phyloP scores from a whole-genome alignment of 2,113 vertebrate genomes.

The Ailurus styani region DNA sequence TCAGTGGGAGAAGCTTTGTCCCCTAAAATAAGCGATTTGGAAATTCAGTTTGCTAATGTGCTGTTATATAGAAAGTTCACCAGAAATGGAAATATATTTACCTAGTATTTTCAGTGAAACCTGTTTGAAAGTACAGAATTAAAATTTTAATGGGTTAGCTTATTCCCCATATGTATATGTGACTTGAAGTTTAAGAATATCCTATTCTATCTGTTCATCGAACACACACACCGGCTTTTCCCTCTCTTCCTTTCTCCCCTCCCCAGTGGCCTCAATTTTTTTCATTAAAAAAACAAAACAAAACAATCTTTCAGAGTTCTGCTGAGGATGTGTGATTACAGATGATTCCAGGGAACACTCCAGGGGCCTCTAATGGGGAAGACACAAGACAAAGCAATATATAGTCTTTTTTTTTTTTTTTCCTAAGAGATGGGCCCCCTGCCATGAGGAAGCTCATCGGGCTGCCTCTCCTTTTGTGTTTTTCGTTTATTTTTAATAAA shows the following conservation, averaged over 20 bases:
- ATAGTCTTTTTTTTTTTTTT: background rate
- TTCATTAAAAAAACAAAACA: constrained; percentile 50
- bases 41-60: background rate
- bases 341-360: constrained; percentile 51
- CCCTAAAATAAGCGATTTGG: background rate
- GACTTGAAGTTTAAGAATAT: background rate
- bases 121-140: background rate
- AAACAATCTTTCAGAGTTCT: constrained; percentile 45
- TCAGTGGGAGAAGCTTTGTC: background rate
- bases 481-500: constrained; percentile 75
- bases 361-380: constrained; percentile 6
- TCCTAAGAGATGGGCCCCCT: constrained; percentile 37
- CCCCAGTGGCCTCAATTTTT: background rate
- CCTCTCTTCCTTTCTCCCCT: background rate
- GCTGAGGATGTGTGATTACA: constrained; percentile 61
- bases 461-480: constrained; percentile 4
- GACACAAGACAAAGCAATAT: constrained; percentile 53
- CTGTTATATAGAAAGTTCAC: background rate
- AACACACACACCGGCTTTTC: background rate
- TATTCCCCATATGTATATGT: background rate
- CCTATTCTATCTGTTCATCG: background rate
- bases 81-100: background rate
- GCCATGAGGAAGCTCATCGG: constrained; percentile 38
- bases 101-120: background rate
- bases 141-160: background rate